Evolutionary conservation across 2,797 vertebrate species (phyloP), one percentile per base, ranked within the genome.

Genomic region (Balearica regulorum): DNA sequence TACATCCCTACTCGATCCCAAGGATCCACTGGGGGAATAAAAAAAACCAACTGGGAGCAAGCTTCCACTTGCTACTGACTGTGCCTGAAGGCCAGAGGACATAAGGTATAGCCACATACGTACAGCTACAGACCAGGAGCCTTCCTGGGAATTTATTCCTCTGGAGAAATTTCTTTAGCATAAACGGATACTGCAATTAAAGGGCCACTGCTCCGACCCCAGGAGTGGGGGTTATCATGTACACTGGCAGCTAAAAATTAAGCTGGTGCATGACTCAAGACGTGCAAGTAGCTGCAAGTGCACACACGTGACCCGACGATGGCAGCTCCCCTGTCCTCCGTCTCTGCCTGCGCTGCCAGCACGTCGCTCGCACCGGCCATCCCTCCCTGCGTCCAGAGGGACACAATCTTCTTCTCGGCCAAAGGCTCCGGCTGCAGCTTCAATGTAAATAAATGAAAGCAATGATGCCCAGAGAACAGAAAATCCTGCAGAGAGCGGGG

Each of bases 251-350:
- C 71, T 92, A 70, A 92, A 94, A 93, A 66, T 87, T 72, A 89
- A 95, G 35, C 89, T n/a, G 71, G 24, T 73, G 71, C 72, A 49
- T 66, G 87, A 94, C 64, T 94, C 78, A 33, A 87, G 89, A 77
- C 0, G 8, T 18, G 25, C 60, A 49, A 93, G 82, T 29, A 43
- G 71, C 70, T 77, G 70, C 75, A 66, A 51, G 75, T 4, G 6
- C 71, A 20, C 0, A 0, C 82, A 83, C 1, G 25, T 83, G 89
- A 94, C 88, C 44, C 0, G 0, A 11, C 2, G 2, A 22, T 11
- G 73, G 65, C 83, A 81, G 77, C 65, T 92, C 72, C 65, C 31
- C 65, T 22, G 46, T 61, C 75, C 90, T 62, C 94, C 29, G n/a
- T n/a, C n/a, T n/a, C n/a, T n/a, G 48, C 43, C 80, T 3, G 28